Conservation (phyloP, 2,797 vertebrate genomes). For the Agapornis canus region DNA sequence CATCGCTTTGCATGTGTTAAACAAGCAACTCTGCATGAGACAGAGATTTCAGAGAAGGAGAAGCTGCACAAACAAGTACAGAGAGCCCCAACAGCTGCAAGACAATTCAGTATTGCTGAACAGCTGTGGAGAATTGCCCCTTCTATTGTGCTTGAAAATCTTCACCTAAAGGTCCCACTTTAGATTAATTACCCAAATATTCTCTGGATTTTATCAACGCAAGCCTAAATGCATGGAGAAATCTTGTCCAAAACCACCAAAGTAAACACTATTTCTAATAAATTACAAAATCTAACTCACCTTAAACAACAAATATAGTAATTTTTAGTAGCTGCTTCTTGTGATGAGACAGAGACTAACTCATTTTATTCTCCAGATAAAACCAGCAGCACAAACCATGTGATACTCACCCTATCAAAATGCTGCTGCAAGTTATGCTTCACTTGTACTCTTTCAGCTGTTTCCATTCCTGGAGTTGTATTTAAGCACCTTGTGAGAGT, state of each 20-base stretch:
- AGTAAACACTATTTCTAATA: neutral
- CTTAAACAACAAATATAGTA: neutral
- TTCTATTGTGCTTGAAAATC: neutral
- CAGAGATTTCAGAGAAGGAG: neutral
- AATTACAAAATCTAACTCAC: neutral
- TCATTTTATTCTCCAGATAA: neutral
- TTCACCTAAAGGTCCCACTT: neutral
- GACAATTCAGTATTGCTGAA: neutral
- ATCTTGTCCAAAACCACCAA: neutral
- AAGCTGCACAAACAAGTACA: too few relatives aligned
- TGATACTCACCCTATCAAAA: constrained; percentile 76
- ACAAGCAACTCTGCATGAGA: neutral
- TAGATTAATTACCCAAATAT: neutral
- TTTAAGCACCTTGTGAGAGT: constrained; percentile 83
- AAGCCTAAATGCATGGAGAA: neutral
- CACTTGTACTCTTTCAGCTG: constrained; percentile 75
- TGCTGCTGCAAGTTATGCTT: constrained; percentile 78
- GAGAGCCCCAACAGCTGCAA: neutral
- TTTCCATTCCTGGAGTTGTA: constrained; percentile 70
- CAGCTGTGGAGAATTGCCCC: accelerated
- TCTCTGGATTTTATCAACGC: neutral
- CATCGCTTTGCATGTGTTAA: neutral
- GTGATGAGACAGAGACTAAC: neutral
- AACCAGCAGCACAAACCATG: neutral
- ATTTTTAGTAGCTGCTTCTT: neutral